Percentiles rank a stretch among this genome's conserved stretches.
phyloP scores from a whole-genome alignment of 1,140 invertebrate genomes.

The Trichomalopsis sarcophagae region DNA sequence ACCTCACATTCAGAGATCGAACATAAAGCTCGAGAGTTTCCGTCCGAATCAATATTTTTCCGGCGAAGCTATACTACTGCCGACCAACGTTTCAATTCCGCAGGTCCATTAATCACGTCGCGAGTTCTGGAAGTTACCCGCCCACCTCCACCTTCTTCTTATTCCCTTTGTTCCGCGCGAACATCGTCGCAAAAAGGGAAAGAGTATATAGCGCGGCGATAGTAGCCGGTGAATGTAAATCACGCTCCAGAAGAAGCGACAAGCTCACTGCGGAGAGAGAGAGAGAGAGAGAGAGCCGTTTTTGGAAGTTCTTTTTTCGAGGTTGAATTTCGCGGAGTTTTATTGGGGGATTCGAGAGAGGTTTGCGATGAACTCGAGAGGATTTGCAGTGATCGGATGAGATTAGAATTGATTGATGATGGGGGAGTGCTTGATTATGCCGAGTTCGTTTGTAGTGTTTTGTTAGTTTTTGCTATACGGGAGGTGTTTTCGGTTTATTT shows the following conservation, averaged over 20 bases:
- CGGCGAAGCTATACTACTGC: neutral
- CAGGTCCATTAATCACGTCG: slow-evolving; percentile 3
- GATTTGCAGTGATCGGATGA: neutral
- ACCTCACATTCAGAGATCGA: neutral
- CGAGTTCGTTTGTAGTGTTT: neutral
- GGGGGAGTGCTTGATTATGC: neutral
- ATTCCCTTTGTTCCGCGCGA: neutral
- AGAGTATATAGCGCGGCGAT: neutral
- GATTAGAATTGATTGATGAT: slow-evolving; percentile 7
- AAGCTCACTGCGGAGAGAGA: neutral
- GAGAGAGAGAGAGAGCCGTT: too few species aligned
- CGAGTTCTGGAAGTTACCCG: neutral
- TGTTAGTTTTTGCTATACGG: too few species aligned
- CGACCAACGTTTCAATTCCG: slow-evolving; percentile 4
- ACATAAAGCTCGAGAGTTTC: neutral
- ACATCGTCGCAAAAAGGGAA: neutral
- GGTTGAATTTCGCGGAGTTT: neutral
- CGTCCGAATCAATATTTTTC: slow-evolving; percentile 25
- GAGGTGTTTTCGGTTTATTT: too few species aligned
- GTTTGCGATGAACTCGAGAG: neutral
- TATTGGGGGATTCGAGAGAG: neutral
- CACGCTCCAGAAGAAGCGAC: neutral
- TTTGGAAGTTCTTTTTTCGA: neutral
- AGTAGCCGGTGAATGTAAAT: neutral
- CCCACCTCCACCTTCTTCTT: neutral